These are phyloP conservation scores for Lycia hirtaria DNA, from an alignment of 2,888 invertebrate species.

Conservation along the genomic window DNA sequence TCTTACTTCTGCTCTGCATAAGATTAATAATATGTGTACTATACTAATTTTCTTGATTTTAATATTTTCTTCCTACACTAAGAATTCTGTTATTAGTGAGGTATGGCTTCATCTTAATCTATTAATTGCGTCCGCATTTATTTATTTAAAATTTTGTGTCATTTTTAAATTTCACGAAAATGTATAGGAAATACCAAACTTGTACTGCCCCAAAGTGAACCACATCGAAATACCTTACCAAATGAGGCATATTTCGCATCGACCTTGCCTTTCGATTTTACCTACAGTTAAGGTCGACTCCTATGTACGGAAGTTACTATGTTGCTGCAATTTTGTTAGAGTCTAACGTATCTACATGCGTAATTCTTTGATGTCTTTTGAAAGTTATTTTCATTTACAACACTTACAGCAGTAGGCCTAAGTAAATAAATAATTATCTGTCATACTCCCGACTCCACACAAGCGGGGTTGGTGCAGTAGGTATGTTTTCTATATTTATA, in stretches of 20 bases:
- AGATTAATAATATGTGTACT: not conserved
- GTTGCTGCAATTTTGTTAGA: not conserved
- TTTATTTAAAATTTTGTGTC: too few species aligned
- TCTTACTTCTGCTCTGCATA: not conserved
- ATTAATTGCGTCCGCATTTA: too few species aligned
- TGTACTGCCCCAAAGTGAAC: slow-evolving; percentile 7
- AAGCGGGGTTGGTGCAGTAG: too few species aligned
- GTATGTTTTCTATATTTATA: too few species aligned
- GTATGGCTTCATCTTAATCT: too few species aligned
- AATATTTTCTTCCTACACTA: too few species aligned
- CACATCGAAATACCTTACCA: slow-evolving; percentile 11
- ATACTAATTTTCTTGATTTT: too few species aligned
- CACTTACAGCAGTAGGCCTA: too few species aligned
- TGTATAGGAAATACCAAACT: slow-evolving; percentile 9
- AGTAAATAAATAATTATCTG: too few species aligned
- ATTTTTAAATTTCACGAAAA: not conserved
- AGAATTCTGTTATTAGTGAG: too few species aligned
- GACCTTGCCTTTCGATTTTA: slow-evolving; percentile 21
- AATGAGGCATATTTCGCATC: slow-evolving; percentile 9
- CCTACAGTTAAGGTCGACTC: slow-evolving; percentile 6
- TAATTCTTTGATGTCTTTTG: not conserved
- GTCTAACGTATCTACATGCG: not conserved
- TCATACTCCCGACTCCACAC: too few species aligned
- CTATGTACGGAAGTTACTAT: slow-evolving; percentile 10
- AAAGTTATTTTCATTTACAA: not conserved